Evolutionary conservation across 2,888 invertebrate species (phyloP), one percentile per base, ranked within the genome.

Genomic region (Microdon myrmicae): DNA sequence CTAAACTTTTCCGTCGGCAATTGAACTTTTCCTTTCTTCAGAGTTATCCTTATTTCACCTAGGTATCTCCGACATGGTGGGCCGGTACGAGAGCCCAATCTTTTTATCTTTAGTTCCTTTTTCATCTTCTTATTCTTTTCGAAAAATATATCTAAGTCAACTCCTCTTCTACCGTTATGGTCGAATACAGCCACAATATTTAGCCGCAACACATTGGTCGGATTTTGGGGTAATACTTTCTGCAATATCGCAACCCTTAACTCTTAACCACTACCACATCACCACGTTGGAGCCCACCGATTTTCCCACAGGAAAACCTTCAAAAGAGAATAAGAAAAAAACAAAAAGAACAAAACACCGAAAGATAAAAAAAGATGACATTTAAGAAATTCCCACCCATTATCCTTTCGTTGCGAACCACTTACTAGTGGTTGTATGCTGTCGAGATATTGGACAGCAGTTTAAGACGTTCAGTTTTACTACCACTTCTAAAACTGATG

Each of bases 131-230:
- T 29, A 29, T 12, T n/a, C 14, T n/a, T n/a, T n/a, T n/a, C n/a
- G n/a, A n/a, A n/a, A n/a, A n/a, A n/a, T 12, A 39, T 41, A 54
- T 55, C 45, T 47, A 64, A 64, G 64, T 64, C 64, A 58, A 64
- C 64, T 64, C 64, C 58, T 64, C 64, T 64, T 64, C 64, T 60
- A 60, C 54, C 39, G 44, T 67, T 67, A 67, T 61, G 56, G 56
- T 49, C 59, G 64, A 59, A 66, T 68, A 68, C 68, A 68, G 69
- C 71, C 72, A 69, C 71, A 71, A 70, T 70, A 71, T 71, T 71
- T 70, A 67, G 71, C 71, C 72, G 67, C 71, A 71, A 72, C 68
- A 72, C 71, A 72, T 72, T 72, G 72, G 72, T 69, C 56, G 70
- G 68, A 70, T 68, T 67, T 67, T 64, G 55, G 56, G 67, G 68